Percentiles rank a stretch among this genome's conserved stretches.
Conservation (phyloP, 2,113 vertebrate genomes). For the Fukomys damarensis region DNA sequence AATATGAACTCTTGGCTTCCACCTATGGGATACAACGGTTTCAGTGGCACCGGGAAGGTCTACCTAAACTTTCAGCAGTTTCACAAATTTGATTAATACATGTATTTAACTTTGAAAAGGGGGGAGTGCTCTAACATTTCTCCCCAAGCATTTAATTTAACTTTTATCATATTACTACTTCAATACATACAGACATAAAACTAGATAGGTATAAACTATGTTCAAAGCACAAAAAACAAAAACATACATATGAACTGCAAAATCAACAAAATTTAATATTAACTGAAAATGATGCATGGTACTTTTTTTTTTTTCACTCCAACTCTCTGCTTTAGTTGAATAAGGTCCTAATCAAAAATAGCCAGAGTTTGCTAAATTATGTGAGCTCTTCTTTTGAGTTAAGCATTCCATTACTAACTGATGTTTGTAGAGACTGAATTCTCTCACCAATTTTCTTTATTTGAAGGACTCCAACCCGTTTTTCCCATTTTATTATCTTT, state of each 20-base stretch:
- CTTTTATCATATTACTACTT: slow-evolving; percentile 8
- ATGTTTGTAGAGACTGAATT: background rate
- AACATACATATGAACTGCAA: slow-evolving; percentile 2
- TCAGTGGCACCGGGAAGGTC: background rate
- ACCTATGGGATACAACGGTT: background rate
- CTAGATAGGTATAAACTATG: slow-evolving; percentile 15
- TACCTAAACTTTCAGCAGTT: background rate
- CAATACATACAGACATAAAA: slow-evolving; percentile 17
- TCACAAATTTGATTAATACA: background rate
- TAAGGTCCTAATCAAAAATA: background rate
- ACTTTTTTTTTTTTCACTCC: background rate
- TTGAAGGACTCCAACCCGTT: background rate
- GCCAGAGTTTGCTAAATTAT: background rate
- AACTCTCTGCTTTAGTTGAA: background rate
- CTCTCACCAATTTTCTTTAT: background rate
- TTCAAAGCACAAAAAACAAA: slow-evolving; percentile 37
- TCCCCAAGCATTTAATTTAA: background rate
- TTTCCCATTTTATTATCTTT: slow-evolving; percentile 2
- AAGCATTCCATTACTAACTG: background rate
- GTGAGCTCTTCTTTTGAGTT: background rate
- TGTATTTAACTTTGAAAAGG: slow-evolving; percentile 2
- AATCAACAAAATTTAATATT: slow-evolving; percentile 31
- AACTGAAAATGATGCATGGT: accelerated
- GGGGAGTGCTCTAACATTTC: background rate
- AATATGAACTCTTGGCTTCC: background rate